Evolutionary conservation across 1,140 invertebrate genomes (phyloP), one percentile per base, ranked within the genome.

Genomic region (Calliphora vicina): DNA sequence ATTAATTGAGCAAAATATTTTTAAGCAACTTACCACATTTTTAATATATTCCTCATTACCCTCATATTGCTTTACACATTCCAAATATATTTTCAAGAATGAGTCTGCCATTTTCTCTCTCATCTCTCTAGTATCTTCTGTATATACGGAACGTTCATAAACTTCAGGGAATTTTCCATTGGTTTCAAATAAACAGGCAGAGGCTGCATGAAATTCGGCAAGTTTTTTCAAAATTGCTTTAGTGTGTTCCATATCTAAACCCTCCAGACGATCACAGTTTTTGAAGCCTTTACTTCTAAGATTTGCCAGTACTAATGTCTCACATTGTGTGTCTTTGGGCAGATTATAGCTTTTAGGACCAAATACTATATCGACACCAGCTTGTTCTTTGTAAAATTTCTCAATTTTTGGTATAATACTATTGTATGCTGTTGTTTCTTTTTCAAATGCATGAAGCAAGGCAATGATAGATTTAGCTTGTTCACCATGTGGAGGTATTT

Each of bases 161-260:
- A 80, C 26, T 84, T 85, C 1, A 5, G 20, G 57, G 80, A 84
- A 42, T 12, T 12, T 15, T 76, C 85, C 27, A 81, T 86, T 29
- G 17, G 20, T 43, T 20, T 72, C 85, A 80, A 82, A 84, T 1
- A 86, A 20, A 27, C 83, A 83, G 0, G 92, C 88, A 0, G 92
- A 92, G 4, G 90, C 86, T 0, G 92, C 93, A 85, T 94, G 93
- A 83, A 93, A 91, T 83, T 86, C 90, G 0, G 91, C 93, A 57
- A 94, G 83, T 82, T 92, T 91, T 13, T 88, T 86, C 23, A 93
- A 83, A 8, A 92, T 91, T 15, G 92, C 72, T 83, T 91, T 84
- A 20, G 88, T 89, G 83, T 93, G 93, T 4, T 90, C 80, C 29
- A 92, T 80, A 84, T 93, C 92, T 50, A 94, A 86, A 13, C 92